A percentile compares a stretch with the other conserved stretches of the same genome.
These are phyloP conservation scores for Cheilosia pagana DNA, from an alignment of 2,888 invertebrate species.

Conservation along the genomic window DNA sequence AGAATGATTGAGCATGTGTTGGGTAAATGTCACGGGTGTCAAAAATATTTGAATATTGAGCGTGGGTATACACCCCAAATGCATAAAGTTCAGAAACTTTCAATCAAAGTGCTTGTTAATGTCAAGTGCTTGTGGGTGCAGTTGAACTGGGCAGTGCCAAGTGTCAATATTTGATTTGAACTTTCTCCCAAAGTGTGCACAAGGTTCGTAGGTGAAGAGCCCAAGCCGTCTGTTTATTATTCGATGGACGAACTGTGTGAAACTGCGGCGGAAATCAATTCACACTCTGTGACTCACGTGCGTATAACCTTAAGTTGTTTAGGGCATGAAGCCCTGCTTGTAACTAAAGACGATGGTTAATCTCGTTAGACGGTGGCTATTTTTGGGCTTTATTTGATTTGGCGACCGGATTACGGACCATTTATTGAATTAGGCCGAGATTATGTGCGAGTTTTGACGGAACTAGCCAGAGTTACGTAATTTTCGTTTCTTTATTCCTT, in stretches of 20 bases:
- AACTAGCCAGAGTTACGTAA: conserved; percentile 34
- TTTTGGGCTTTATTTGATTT: conserved; percentile 10
- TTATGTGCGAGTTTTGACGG: conserved; percentile 24
- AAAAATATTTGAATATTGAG: neutral
- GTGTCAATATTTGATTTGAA: conserved; percentile 56
- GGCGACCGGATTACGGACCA: conserved; percentile 18
- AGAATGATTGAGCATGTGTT: conserved; percentile 45
- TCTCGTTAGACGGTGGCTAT: conserved; percentile 2
- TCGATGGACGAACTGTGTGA: neutral
- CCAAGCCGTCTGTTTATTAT: conserved; percentile 38
- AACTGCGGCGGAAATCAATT: conserved; percentile 4
- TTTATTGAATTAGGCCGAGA: conserved; percentile 50
- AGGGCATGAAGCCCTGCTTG: conserved; percentile 31
- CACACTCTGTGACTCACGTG: conserved; percentile 53
- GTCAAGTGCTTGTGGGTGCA: conserved; percentile 12
- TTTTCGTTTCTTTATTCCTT: conserved; percentile 12
- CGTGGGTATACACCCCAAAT: neutral
- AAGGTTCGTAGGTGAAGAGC: conserved; percentile 27
- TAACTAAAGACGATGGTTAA: conserved; percentile 26
- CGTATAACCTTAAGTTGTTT: conserved; percentile 5
- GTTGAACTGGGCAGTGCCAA: conserved; percentile 4
- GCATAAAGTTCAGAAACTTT: neutral
- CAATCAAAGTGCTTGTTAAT: neutral
- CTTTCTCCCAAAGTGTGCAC: conserved; percentile 37
- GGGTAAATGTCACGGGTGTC: conserved; percentile 31